Evolutionary conservation across 2,797 vertebrate species (phyloP).

Genomic region (Enteromius afrohamiltoni): DNA sequence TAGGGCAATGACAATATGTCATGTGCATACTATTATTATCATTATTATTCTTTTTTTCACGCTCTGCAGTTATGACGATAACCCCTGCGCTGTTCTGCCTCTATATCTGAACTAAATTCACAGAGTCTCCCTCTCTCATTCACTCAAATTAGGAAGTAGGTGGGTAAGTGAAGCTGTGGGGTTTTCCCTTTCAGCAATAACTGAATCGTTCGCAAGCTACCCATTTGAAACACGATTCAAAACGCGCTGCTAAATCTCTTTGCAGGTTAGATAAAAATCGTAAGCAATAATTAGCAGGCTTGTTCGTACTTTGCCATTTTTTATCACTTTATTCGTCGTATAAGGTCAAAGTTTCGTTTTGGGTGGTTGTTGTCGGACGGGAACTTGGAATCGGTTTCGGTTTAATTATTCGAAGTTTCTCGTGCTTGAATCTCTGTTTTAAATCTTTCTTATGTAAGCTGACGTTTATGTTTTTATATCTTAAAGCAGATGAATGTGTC

Average conservation of each 20-base stretch:
- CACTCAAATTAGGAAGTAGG: constrained; percentile 43
- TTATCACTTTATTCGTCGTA: not conserved
- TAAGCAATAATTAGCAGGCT: not conserved
- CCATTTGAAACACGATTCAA: not conserved
- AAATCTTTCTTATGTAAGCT: not conserved
- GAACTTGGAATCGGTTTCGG: constrained; percentile 23
- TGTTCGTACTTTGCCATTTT: not conserved
- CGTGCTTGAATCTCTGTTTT: not conserved
- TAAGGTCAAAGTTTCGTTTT: not conserved
- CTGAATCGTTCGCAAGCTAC: constrained; percentile 10
- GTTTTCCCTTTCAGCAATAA: constrained; percentile 52
- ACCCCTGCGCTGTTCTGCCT: constrained; percentile 11
- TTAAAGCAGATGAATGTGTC: not conserved
- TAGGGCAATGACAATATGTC: constrained; percentile 14
- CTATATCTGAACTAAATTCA: constrained; percentile 42
- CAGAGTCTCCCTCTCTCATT: constrained; percentile 47
- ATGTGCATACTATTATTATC: constrained; percentile 23
- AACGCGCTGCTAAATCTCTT: not conserved
- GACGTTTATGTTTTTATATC: not conserved
- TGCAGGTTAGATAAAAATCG: not conserved
- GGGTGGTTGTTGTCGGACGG: not conserved
- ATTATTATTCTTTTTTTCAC: not conserved
- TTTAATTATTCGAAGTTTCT: not conserved
- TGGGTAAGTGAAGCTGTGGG: constrained; percentile 38
- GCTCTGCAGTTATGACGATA: not conserved